A percentile compares a stretch with the other conserved stretches of the same genome.
phyloP scores from a whole-genome alignment of 2,113 vertebrate genomes.

The Sarotherodon lohbergeri region DNA sequence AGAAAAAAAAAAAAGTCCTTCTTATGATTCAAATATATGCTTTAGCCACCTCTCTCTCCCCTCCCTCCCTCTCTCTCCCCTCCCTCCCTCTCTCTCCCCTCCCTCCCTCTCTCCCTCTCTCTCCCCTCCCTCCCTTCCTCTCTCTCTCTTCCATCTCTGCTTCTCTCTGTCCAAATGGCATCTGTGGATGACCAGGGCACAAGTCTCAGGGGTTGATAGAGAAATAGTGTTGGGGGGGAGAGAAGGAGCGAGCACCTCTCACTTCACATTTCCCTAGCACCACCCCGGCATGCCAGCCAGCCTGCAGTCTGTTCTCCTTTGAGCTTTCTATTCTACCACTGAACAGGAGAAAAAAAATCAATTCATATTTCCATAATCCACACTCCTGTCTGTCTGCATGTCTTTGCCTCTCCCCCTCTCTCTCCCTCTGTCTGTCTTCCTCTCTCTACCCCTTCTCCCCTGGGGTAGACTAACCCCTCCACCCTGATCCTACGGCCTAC shows the following conservation, averaged over 20 bases:
- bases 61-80: neutral
- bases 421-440: slow-evolving; percentile 9
- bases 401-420: slow-evolving; percentile 44
- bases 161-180: slow-evolving; percentile 79
- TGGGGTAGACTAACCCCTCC: slow-evolving; percentile 94
- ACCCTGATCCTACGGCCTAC: slow-evolving; percentile 89
- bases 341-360: slow-evolving; percentile 85
- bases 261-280: slow-evolving; percentile 83
- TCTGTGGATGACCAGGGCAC: slow-evolving; percentile 87
- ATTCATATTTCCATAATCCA: slow-evolving; percentile 99
- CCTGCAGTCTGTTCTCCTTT: slow-evolving; percentile 88
- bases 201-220: slow-evolving; percentile 75
- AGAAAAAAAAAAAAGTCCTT: slow-evolving; percentile 9
- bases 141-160: neutral
- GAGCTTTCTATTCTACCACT: slow-evolving; percentile 84
- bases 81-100: neutral
- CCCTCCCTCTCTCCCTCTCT: neutral
- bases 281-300: slow-evolving; percentile 78
- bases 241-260: slow-evolving; percentile 79
- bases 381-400: slow-evolving; percentile 84
- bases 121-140: neutral
- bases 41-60: slow-evolving; percentile 66
- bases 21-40: slow-evolving; percentile 84
- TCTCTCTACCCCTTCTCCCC: slow-evolving; percentile 72
- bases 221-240: neutral